Percentiles rank a stretch among this genome's conserved stretches.
phyloP scores from a whole-genome alignment of 2,797 vertebrate genomes.

The Sandelia bainsii region DNA sequence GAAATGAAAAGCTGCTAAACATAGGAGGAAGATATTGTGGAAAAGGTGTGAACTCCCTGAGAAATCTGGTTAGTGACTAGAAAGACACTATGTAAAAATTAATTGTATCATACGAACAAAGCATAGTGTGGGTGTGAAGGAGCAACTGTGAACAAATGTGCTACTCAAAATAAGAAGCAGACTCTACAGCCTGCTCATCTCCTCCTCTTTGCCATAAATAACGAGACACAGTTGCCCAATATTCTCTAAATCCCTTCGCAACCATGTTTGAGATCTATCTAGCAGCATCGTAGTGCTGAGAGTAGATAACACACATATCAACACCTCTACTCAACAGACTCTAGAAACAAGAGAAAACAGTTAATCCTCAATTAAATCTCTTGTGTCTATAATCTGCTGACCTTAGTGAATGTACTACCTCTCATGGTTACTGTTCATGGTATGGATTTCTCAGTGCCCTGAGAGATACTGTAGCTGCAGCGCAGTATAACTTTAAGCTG shows the following conservation, averaged over 20 bases:
- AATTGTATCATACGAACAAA: slow-evolving; percentile 57
- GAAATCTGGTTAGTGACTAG: slow-evolving; percentile 36
- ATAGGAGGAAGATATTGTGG: slow-evolving; percentile 46
- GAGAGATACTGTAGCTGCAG: slow-evolving; percentile 17
- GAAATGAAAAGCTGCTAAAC: slow-evolving; percentile 62
- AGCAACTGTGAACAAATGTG: slow-evolving; percentile 71
- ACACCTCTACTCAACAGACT: slow-evolving; percentile 26
- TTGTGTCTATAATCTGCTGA: slow-evolving; percentile 23
- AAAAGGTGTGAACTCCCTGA: slow-evolving; percentile 52
- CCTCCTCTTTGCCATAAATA: slow-evolving; percentile 50
- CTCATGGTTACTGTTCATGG: slow-evolving; percentile 17
- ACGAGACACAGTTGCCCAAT: slow-evolving; percentile 36
- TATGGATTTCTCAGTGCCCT: slow-evolving; percentile 27
- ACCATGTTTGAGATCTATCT: slow-evolving; percentile 27
- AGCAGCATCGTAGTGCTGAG: slow-evolving; percentile 14
- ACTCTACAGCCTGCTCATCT: slow-evolving; percentile 32
- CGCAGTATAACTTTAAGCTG: slow-evolving; percentile 12
- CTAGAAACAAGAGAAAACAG: background rate
- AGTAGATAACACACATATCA: slow-evolving; percentile 24
- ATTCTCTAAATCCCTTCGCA: slow-evolving; percentile 25
- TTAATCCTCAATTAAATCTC: slow-evolving; percentile 39
- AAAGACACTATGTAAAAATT: slow-evolving; percentile 39
- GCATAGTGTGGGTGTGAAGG: slow-evolving; percentile 46
- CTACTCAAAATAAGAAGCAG: slow-evolving; percentile 66
- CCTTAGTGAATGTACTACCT: slow-evolving; percentile 24